Conservation (phyloP, 2,797 vertebrate species). For the Pipistrellus pipistrellus region DNA sequence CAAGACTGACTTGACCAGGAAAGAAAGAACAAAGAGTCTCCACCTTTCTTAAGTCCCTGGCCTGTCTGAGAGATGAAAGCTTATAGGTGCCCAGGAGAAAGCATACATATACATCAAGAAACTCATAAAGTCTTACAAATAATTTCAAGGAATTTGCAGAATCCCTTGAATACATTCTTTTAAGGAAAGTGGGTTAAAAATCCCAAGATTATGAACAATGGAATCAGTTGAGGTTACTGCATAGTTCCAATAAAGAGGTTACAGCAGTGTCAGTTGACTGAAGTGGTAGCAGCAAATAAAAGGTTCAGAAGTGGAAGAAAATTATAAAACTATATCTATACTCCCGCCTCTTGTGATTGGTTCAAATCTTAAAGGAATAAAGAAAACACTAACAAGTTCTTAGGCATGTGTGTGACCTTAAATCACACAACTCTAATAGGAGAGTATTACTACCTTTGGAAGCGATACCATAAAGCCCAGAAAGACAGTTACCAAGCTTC, state of each 20-base stretch:
- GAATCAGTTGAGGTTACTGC: not conserved
- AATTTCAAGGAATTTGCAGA: not conserved
- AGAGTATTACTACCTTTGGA: not conserved
- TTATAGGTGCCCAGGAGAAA: not conserved
- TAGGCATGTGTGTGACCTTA: not conserved
- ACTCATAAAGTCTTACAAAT: not conserved
- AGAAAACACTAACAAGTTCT: not conserved
- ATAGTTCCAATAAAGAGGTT: not conserved
- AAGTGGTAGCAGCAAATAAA: not conserved
- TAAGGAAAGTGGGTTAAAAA: conserved; percentile 6
- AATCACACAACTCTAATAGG: not conserved
- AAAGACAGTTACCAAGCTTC: not conserved
- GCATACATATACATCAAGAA: not conserved
- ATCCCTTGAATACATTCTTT: not conserved
- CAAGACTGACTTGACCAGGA: not conserved
- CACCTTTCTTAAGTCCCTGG: not conserved
- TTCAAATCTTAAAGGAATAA: not conserved
- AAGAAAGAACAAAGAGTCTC: not conserved
- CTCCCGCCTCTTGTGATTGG: not conserved
- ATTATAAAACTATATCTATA: not conserved
- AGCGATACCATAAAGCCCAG: not conserved
- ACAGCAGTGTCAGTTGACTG: not conserved
- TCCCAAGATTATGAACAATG: not conserved
- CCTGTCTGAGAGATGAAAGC: not conserved
- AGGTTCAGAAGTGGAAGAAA: not conserved